phyloP scores from a whole-genome alignment of 2,113 vertebrate genomes.

The Xiphias gladius region DNA sequence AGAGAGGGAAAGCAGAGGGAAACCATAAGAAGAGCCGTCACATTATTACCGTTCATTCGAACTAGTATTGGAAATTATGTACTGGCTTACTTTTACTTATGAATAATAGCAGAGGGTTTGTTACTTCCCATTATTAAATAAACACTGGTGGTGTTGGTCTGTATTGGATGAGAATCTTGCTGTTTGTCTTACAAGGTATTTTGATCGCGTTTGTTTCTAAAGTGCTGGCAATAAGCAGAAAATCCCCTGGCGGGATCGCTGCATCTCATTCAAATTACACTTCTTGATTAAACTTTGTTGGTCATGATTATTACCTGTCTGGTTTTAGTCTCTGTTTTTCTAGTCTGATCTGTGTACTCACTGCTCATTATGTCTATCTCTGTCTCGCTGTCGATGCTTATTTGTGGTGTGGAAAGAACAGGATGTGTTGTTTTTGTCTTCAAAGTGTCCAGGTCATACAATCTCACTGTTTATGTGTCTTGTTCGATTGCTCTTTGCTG shows the following conservation, averaged over 20 bases:
- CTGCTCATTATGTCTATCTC: slow-evolving; percentile 49
- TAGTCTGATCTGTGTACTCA: slow-evolving; percentile 38
- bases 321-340: slow-evolving; percentile 51
- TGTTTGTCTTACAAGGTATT: neutral
- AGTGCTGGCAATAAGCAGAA: slow-evolving; percentile 26
- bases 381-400: slow-evolving; percentile 40
- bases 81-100: neutral
- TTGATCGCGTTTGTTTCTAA: slow-evolving; percentile 28
- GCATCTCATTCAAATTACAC: slow-evolving; percentile 43
- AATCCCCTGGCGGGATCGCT: slow-evolving; percentile 32
- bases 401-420: slow-evolving; percentile 48
- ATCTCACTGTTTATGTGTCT: slow-evolving; percentile 20
- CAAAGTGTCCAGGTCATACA: slow-evolving; percentile 42
- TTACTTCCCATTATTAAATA: neutral
- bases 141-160: neutral
- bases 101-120: neutral
- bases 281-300: slow-evolving; percentile 33
- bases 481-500: slow-evolving; percentile 39
- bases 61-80: neutral
- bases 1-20: neutral
- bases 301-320: slow-evolving; percentile 61
- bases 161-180: neutral
- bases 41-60: neutral
- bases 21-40: neutral
- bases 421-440: slow-evolving; percentile 43